Percentiles rank a stretch among this genome's conserved stretches.
phyloP scores from a whole-genome alignment of 2,888 invertebrate genomes.

The Sarcophaga carnaria region DNA sequence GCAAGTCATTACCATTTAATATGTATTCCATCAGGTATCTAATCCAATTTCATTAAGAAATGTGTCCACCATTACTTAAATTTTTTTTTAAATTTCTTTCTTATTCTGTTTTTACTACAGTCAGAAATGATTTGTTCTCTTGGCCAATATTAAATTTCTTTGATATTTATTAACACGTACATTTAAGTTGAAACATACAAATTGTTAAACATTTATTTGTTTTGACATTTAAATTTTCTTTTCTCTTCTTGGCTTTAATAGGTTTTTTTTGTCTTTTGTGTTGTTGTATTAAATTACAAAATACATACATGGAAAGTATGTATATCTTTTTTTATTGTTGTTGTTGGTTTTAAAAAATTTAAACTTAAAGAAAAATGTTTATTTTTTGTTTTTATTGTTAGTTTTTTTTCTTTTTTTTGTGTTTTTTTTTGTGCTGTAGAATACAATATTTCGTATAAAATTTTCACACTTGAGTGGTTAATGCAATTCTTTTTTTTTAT shows the following conservation, averaged over 20 bases:
- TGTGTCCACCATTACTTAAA: too few species aligned
- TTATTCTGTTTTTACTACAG: too few species aligned
- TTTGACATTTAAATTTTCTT: conserved; percentile 6
- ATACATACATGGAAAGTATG: background rate
- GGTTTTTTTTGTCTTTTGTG: background rate
- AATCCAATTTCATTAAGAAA: too few species aligned
- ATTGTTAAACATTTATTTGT: background rate
- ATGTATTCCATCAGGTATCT: too few species aligned
- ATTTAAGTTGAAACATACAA: conserved; percentile 5
- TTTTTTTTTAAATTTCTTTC: too few species aligned
- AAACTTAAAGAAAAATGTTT: too few species aligned
- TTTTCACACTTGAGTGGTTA: conserved; percentile 42
- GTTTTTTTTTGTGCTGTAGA: background rate
- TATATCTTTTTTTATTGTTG: background rate
- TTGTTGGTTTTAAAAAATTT: background rate
- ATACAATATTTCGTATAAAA: background rate
- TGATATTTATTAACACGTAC: background rate
- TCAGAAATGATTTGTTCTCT: too few species aligned
- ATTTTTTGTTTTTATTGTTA: background rate
- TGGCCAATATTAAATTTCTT: too few species aligned
- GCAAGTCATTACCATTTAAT: too few species aligned
- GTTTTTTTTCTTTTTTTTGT: background rate
- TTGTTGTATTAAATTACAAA: conserved; percentile 33
- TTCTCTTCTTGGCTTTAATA: background rate
- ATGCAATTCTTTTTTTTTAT: background rate